Evolutionary conservation across 2,797 vertebrate genomes (phyloP), one percentile per base, ranked within the genome.

Genomic region (Hippocampus kuda): DNA sequence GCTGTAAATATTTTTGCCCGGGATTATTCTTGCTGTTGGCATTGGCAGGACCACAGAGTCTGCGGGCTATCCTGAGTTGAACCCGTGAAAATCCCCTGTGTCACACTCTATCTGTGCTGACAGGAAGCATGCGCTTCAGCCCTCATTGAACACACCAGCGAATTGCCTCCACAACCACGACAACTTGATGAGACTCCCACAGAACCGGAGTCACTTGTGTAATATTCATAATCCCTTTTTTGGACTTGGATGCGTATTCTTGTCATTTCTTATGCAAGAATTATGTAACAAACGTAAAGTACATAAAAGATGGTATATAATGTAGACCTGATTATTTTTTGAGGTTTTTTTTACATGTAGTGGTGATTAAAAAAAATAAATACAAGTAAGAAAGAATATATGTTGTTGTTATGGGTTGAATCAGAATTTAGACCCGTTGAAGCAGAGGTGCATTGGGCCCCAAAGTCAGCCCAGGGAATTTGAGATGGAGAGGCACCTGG

Each of bases 101-200:
- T 90, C 85, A 84, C 82, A 89, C 86, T 78, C 83, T 89, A 88
- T 88, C 90, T 90, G 84, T 81, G 78, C 73, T 72, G 68, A 89
- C 83, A 86, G 88, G 89, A 89, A 72, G 76, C 81, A 85, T 76
- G 81, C 82, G 80, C 80, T 79, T 73, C 77, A 83, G 84, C 87
- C 88, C 87, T 88, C 85, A 83, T 85, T 85, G 81, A 84, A 80
- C 77, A 83, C 78, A 80, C 68, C 76, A 68, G 53, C 66, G 74
- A 44, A 75, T 76, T 38, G 60, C 77, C 70, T 71, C 66, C 12
- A 7, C 34, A 26, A 64, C 64, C 41, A 44, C 16, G 62, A 13
- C 41, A 26, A 64, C 41, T 59, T 59, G 13, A 59, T 59, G 56
- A 59, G 56, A 59, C 24, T 59, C 56, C 5, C 13, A 16, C 4